Conservation (phyloP, 2,888 invertebrate genomes). For the Hypena proboscidalis region DNA sequence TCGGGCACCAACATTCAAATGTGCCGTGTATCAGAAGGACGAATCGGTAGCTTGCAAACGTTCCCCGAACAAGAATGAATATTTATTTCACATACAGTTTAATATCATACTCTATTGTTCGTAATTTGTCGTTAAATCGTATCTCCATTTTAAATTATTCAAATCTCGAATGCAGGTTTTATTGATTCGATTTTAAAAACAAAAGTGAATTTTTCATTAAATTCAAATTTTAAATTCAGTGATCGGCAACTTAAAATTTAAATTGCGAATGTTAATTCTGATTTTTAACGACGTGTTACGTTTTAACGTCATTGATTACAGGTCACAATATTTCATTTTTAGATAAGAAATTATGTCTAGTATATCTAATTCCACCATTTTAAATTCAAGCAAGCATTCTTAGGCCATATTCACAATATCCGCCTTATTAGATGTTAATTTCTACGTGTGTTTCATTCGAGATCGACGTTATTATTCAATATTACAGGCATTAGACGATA, state of each 20-base stretch:
- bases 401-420: slow-evolving; percentile 37
- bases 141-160: slow-evolving; percentile 34
- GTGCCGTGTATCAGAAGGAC: slow-evolving; percentile 64
- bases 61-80: slow-evolving; percentile 74
- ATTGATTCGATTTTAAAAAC: slow-evolving; percentile 40
- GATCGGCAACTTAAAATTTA: too few species aligned
- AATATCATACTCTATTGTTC: slow-evolving; percentile 66
- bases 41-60: slow-evolving; percentile 59
- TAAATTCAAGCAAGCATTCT: slow-evolving; percentile 17
- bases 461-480: slow-evolving; percentile 60
- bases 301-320: not conserved
- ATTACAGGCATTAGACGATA: slow-evolving; percentile 48
- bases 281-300: not conserved
- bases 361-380: not conserved
- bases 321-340: not conserved
- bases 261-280: not conserved
- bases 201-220: not conserved
- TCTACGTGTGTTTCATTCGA: slow-evolving; percentile 52
- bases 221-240: not conserved
- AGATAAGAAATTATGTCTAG: too few species aligned
- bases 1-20: slow-evolving; percentile 74
- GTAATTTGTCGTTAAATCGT: slow-evolving; percentile 64
- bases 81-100: slow-evolving; percentile 73
- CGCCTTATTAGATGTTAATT: slow-evolving; percentile 55
- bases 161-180: slow-evolving; percentile 23